Conservation (phyloP, 2,113 vertebrate species). For the Sapayoa aenigma region DNA sequence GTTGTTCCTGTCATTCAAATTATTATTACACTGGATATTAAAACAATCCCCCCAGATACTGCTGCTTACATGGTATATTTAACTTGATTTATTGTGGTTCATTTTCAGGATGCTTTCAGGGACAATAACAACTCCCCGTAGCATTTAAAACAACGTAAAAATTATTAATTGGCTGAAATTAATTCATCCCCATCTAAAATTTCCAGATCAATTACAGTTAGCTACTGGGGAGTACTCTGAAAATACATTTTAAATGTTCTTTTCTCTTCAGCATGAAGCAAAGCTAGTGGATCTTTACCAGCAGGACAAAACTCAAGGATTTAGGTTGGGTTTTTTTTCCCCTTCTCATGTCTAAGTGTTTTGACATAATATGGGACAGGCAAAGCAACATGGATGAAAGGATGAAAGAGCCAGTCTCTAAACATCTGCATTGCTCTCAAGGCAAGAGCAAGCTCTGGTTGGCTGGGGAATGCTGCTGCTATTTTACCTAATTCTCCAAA, state of each 20-base stretch:
- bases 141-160: background rate
- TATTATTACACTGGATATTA: background rate
- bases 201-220: background rate
- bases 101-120: background rate
- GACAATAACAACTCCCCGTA: background rate
- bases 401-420: background rate
- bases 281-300: background rate
- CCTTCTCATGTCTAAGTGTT: accelerated
- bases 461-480: background rate
- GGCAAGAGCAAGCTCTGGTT: background rate
- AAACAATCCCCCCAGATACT: background rate
- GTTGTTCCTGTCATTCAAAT: constrained; percentile 44
- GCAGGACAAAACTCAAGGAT: background rate
- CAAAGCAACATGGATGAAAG: background rate
- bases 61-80: constrained; percentile 17
- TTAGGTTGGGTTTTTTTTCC: background rate
- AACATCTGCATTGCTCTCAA: background rate
- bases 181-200: background rate
- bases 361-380: background rate
- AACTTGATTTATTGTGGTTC: constrained; percentile 42
- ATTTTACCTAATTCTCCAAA: background rate
- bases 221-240: background rate
- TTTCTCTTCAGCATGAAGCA: background rate
- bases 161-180: background rate
- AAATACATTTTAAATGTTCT: background rate